These are phyloP conservation scores for Macaca nemestrina DNA, from an alignment of 2,113 vertebrate genomes.

Conservation along the genomic window DNA sequence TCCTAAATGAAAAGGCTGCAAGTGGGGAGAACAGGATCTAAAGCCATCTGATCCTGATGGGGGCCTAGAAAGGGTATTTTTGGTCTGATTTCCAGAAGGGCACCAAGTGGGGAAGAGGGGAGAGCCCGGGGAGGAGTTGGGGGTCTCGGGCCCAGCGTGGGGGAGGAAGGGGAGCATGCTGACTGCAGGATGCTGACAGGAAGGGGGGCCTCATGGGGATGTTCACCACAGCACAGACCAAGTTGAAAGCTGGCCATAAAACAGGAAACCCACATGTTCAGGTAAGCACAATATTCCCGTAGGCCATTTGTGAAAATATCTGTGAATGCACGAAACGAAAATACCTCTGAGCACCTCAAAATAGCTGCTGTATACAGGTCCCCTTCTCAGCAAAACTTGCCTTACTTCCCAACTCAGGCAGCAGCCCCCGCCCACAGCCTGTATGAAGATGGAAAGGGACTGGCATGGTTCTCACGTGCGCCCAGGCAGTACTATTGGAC, in stretches of 20 bases:
- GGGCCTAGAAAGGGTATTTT: background rate
- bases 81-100: background rate
- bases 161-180: too few species aligned
- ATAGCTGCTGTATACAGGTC: background rate
- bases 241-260: background rate
- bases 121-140: background rate
- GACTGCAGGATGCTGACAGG: background rate
- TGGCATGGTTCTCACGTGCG: background rate
- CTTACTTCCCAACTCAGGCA: background rate
- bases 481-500: background rate
- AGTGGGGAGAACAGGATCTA: background rate
- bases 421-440: background rate
- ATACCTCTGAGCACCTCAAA: background rate
- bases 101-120: background rate
- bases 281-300: background rate
- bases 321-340: background rate
- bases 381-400: background rate
- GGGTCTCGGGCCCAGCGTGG: too few species aligned
- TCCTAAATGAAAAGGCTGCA: background rate
- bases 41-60: background rate
- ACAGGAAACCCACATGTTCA: background rate
- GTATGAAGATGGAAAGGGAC: background rate
- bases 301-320: background rate
- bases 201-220: background rate
- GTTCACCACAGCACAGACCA: background rate